A percentile compares a stretch with the other conserved stretches of the same genome.
These are phyloP conservation scores for Chlorocebus sabaeus DNA, from an alignment of 2,113 vertebrate genomes.

Conservation along the genomic window DNA sequence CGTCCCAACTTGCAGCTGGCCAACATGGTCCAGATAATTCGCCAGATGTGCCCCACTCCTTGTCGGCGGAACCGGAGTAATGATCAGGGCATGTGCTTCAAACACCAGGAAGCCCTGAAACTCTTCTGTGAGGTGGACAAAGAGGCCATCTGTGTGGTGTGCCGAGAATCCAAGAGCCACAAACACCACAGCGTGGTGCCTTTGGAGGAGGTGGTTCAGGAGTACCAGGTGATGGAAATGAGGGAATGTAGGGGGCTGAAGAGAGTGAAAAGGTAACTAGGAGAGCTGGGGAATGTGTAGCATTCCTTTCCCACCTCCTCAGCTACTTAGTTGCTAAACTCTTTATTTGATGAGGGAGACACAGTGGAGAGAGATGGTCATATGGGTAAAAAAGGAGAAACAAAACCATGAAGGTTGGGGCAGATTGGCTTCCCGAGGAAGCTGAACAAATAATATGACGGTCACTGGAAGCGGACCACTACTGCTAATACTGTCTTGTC, in stretches of 20 bases:
- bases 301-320: background rate
- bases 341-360: background rate
- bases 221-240: constrained; percentile 72
- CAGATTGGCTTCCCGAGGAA: background rate
- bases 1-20: constrained; percentile 78
- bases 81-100: background rate
- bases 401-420: background rate
- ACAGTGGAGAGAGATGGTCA: background rate
- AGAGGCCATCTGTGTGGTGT: constrained; percentile 81
- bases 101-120: constrained; percentile 82
- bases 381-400: background rate
- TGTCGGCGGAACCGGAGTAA: background rate
- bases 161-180: constrained; percentile 77
- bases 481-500: background rate
- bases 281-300: background rate
- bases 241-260: background rate
- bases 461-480: background rate
- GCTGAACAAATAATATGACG: background rate
- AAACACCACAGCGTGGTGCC: constrained; percentile 80
- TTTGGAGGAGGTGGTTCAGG: constrained; percentile 77
- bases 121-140: constrained; percentile 81
- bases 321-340: background rate
- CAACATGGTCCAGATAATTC: constrained; percentile 82
- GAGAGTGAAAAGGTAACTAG: background rate
- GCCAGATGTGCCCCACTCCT: constrained; percentile 69